Percentiles rank a stretch among this genome's conserved stretches.
Evolutionary conservation across 2,113 vertebrate species (phyloP).

Genomic region (Vicugna pacos): DNA sequence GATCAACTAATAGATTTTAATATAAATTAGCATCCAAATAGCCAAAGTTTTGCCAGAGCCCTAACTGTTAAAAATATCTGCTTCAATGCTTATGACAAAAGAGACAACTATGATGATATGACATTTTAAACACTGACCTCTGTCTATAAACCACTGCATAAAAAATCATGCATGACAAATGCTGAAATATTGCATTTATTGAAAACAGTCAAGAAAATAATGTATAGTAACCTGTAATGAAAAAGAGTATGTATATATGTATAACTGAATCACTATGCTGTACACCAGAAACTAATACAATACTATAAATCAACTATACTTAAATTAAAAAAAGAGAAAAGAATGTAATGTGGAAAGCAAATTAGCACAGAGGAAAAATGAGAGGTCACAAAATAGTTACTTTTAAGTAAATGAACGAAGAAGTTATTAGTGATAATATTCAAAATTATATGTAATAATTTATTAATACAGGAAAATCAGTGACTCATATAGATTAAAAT

Average conservation of each 20-base stretch:
- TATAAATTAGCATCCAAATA: background rate
- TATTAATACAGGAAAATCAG: background rate
- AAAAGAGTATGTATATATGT: too few relatives aligned
- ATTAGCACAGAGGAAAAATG: slow-evolving; percentile 21
- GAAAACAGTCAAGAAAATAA: slow-evolving; percentile 8
- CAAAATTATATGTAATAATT: background rate
- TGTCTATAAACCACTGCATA: background rate
- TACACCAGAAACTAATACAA: too few relatives aligned
- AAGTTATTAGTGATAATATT: slow-evolving; percentile 26
- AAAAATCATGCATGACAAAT: background rate
- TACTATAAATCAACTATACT: too few relatives aligned
- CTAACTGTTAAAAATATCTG: background rate
- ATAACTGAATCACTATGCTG: too few relatives aligned
- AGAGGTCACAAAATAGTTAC: background rate
- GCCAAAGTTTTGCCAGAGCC: background rate
- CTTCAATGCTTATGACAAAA: background rate
- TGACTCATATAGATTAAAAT: background rate
- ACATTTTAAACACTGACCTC: slow-evolving; percentile 13
- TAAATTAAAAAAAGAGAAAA: background rate
- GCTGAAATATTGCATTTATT: background rate
- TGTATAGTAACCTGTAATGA: background rate
- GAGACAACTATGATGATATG: background rate
- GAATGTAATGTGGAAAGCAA: background rate
- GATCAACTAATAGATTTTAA: slow-evolving; percentile 23
- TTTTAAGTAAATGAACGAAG: background rate